Conservation (phyloP, 1,140 invertebrate genomes). For the Ostrea denselamellosa region DNA sequence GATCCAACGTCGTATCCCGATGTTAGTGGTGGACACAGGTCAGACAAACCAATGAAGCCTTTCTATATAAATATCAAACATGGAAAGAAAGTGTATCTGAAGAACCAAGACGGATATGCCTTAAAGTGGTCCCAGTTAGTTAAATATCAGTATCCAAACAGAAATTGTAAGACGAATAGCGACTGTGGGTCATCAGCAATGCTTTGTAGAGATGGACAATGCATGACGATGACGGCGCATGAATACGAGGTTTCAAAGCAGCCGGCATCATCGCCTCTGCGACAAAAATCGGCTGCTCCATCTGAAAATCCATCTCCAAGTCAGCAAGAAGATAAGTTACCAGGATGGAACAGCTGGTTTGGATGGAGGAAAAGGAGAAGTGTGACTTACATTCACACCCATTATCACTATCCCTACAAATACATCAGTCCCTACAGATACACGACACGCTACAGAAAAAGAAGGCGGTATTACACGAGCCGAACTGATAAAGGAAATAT, state of each 20-base stretch:
- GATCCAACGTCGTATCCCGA: slow-evolving; percentile 49
- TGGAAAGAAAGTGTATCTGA: slow-evolving; percentile 17
- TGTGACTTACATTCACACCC: not conserved
- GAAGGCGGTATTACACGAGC: not conserved
- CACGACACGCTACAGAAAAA: not conserved
- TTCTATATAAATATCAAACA: not conserved
- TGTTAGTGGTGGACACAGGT: not conserved
- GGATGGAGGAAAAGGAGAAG: not conserved
- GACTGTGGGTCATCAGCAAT: not conserved
- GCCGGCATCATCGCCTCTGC: not conserved
- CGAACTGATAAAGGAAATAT: not conserved
- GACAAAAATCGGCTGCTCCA: not conserved
- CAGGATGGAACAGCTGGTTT: not conserved
- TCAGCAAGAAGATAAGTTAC: not conserved
- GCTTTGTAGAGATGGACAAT: not conserved
- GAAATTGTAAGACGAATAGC: not conserved
- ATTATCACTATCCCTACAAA: not conserved
- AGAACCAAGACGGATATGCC: slow-evolving; percentile 16
- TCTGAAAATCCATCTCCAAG: not conserved
- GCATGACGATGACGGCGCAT: slow-evolving; percentile 1
- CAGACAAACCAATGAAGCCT: slow-evolving; percentile 9
- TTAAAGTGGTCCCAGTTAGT: slow-evolving; percentile 26
- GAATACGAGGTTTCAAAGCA: slow-evolving; percentile 18
- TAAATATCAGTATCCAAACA: not conserved
- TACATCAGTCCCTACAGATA: not conserved